Percentiles rank a stretch among this genome's conserved stretches.
These are phyloP conservation scores for Eudasyphora cyanicolor DNA, from an alignment of 2,888 invertebrate species.

Conservation along the genomic window DNA sequence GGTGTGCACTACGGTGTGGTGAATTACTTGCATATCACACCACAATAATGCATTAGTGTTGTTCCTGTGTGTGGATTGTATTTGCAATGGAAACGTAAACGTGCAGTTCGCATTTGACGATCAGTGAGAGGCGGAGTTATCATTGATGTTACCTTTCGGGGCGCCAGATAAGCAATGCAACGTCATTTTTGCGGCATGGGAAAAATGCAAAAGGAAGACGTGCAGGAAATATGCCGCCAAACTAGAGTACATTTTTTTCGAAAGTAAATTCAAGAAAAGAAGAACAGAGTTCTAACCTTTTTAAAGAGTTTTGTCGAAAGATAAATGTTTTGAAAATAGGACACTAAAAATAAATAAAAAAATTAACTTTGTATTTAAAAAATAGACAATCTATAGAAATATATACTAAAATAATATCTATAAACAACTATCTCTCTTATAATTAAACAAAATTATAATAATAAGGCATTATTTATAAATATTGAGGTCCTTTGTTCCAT, in stretches of 20 bases:
- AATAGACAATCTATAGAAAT: too few species aligned
- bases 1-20: background rate
- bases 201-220: background rate
- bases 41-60: background rate
- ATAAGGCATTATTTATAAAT: too few species aligned
- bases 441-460: too few species aligned
- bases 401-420: too few species aligned
- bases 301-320: too few species aligned
- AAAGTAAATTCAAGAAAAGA: background rate
- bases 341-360: too few species aligned
- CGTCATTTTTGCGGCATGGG: conserved; percentile 15
- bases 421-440: too few species aligned
- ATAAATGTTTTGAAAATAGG: too few species aligned
- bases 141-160: background rate
- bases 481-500: too few species aligned
- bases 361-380: too few species aligned
- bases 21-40: background rate
- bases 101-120: background rate
- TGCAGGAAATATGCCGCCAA: background rate
- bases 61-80: conserved; percentile 8
- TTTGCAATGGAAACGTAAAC: conserved; percentile 26
- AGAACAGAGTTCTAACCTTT: too few species aligned
- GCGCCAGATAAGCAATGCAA: background rate
- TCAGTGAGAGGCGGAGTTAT: conserved; percentile 37
- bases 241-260: background rate